phyloP scores from a whole-genome alignment of 1,140 invertebrate genomes.

The Penaeus indicus region DNA sequence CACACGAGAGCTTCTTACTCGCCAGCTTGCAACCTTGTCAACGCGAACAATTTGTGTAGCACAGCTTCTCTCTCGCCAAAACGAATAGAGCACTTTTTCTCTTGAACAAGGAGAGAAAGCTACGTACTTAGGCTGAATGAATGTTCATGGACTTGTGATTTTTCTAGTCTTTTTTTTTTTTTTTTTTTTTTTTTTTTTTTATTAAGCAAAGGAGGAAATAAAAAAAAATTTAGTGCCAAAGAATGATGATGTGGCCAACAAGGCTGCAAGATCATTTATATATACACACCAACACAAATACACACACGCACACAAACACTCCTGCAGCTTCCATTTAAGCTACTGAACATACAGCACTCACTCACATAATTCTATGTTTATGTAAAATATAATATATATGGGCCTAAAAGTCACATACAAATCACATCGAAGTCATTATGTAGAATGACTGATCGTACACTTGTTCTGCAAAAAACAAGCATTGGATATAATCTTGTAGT shows the following conservation, averaged over 20 bases:
- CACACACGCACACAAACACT: background rate
- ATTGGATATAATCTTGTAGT: constrained; percentile 16
- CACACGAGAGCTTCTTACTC: constrained; percentile 52
- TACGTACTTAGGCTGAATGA: too few species aligned
- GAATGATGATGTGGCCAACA: constrained; percentile 10
- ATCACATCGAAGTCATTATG: constrained; percentile 24
- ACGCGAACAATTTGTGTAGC: constrained; percentile 55
- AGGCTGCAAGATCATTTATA: constrained; percentile 45
- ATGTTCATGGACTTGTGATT: too few species aligned
- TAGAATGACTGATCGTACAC: constrained; percentile 19
- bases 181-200: background rate
- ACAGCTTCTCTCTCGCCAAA: background rate
- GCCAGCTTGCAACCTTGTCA: constrained; percentile 50
- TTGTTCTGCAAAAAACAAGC: constrained; percentile 47
- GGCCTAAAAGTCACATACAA: constrained; percentile 7
- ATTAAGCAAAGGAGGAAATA: background rate
- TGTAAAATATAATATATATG: constrained; percentile 25
- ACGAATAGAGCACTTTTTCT: background rate
- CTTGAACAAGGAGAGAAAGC: background rate
- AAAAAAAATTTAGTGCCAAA: background rate
- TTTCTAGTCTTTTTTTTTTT: too few species aligned
- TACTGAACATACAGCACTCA: constrained; percentile 37
- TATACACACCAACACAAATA: constrained; percentile 51
- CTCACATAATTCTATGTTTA: constrained; percentile 29
- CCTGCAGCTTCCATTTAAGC: constrained; percentile 20